Evolutionary conservation across 2,113 vertebrate species (phyloP).

Genomic region (Speoplatyrhinus poulsoni): DNA sequence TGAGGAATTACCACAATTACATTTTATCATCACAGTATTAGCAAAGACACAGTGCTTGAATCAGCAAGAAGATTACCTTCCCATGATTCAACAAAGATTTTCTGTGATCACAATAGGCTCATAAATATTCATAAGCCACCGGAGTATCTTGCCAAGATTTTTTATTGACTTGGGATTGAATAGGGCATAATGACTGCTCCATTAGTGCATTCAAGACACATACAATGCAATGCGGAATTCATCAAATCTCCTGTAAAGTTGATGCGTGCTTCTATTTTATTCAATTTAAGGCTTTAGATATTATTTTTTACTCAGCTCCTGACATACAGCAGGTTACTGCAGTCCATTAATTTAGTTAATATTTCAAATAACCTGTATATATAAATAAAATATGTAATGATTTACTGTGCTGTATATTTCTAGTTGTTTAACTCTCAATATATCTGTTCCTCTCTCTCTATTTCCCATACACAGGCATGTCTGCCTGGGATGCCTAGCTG

Average conservation of each 20-base stretch:
- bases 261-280: slow-evolving; percentile 31
- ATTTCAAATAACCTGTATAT: no score
- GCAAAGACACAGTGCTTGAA: slow-evolving; percentile 58
- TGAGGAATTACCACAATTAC: slow-evolving; percentile 61
- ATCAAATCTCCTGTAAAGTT: slow-evolving; percentile 31
- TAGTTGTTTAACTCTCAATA: not conserved
- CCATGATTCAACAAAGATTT: slow-evolving; percentile 58
- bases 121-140: slow-evolving; percentile 65
- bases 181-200: slow-evolving; percentile 56
- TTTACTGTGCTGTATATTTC: no score
- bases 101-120: slow-evolving; percentile 54
- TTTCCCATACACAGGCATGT: slow-evolving; percentile 84
- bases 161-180: slow-evolving; percentile 64
- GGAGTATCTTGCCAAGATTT: slow-evolving; percentile 52
- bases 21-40: slow-evolving; percentile 51
- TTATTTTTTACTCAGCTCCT: no score
- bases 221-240: slow-evolving; percentile 39
- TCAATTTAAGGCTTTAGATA: slow-evolving; percentile 36
- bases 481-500: slow-evolving; percentile 98
- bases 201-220: slow-evolving; percentile 41
- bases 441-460: not conserved
- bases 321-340: no score
- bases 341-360: no score
- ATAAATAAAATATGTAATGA: no score
- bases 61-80: slow-evolving; percentile 58